Evolutionary conservation across 2,888 invertebrate genomes (phyloP).

Genomic region (Trichogramma evanescens): DNA sequence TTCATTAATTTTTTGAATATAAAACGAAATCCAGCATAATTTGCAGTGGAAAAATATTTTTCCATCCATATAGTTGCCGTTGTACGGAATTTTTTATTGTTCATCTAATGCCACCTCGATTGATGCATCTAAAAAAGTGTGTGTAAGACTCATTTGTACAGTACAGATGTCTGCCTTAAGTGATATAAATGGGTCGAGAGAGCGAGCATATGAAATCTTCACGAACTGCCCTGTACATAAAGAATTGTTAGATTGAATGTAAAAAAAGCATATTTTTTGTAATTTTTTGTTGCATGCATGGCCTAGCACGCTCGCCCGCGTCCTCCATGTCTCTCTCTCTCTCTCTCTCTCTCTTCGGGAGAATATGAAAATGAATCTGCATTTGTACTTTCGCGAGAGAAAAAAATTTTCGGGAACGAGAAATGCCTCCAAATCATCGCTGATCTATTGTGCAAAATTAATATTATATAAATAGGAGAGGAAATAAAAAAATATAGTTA

Average conservation of each 20-base stretch:
- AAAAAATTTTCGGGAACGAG: not conserved
- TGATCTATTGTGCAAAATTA: too few species aligned
- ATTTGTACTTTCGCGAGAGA: not conserved
- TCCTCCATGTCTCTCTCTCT: not conserved
- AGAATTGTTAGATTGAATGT: conserved; percentile 7
- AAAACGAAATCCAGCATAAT: too few species aligned
- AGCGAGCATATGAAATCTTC: not conserved
- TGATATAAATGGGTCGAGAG: not conserved
- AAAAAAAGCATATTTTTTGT: conserved; percentile 17
- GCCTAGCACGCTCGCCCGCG: conserved; percentile 13
- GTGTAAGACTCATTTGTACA: conserved; percentile 7
- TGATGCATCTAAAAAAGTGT: not conserved
- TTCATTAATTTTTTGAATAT: too few species aligned
- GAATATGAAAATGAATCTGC: not conserved
- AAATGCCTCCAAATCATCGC: too few species aligned
- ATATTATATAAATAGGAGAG: too few species aligned
- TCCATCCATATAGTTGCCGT: too few species aligned
- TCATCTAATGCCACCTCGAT: not conserved
- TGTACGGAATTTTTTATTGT: too few species aligned
- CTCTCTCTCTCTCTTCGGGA: not conserved
- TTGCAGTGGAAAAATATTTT: too few species aligned
- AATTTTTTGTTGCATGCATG: conserved; percentile 16
- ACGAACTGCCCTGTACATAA: conserved; percentile 21
- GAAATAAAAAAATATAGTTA: too few species aligned
- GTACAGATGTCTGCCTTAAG: not conserved